phyloP scores from a whole-genome alignment of 2,113 vertebrate species.

The Chaetorhynchus papuensis region DNA sequence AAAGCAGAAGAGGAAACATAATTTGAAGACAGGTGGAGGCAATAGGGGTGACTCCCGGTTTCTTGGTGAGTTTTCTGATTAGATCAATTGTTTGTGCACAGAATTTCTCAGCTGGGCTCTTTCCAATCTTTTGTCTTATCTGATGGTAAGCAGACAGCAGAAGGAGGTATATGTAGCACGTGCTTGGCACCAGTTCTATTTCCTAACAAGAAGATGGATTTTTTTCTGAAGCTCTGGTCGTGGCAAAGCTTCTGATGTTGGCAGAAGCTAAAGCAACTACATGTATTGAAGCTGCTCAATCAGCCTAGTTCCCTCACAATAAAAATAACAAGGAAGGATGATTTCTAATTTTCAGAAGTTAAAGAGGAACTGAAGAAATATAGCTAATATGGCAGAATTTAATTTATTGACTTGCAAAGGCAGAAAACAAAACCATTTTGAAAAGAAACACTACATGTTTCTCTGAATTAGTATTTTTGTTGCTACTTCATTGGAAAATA shows the following conservation, averaged over 20 bases:
- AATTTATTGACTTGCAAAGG: not conserved
- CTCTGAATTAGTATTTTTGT: not conserved
- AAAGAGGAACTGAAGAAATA: not conserved
- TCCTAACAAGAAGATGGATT: not conserved
- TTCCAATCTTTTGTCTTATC: not conserved
- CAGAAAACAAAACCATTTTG: not conserved
- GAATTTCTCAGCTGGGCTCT: not conserved
- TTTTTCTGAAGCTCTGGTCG: not conserved
- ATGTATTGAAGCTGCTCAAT: not conserved
- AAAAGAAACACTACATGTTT: not conserved
- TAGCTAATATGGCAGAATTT: not conserved
- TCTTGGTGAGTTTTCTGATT: not conserved
- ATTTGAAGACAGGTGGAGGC: not conserved
- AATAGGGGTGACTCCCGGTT: not conserved
- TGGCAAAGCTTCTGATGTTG: not conserved
- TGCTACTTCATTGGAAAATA: not conserved
- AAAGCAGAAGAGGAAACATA: not conserved
- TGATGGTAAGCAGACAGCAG: not conserved
- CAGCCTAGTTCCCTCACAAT: not conserved
- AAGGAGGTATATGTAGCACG: not conserved
- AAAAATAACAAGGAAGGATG: not conserved
- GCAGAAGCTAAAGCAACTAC: not conserved
- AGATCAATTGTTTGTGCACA: not conserved
- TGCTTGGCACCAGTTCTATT: not conserved
- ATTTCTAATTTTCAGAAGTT: not conserved